Conservation (phyloP, 1,140 invertebrate genomes). For the Cyclargus thomasi region DNA sequence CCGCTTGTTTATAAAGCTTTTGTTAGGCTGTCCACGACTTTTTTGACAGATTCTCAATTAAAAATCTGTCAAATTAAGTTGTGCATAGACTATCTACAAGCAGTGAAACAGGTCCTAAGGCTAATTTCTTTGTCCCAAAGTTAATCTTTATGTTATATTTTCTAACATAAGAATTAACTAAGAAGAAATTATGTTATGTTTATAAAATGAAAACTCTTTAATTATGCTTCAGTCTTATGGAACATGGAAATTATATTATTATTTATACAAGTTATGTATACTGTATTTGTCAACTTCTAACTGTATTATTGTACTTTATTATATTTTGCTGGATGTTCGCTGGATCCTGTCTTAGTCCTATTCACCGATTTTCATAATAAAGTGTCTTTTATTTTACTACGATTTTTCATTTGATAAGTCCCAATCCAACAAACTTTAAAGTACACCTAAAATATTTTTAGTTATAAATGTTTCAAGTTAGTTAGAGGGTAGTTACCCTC, state of each 20-base stretch:
- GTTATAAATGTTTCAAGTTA: too few relatives aligned
- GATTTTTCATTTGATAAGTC: background rate
- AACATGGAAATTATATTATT: background rate
- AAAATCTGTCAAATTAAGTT: too few relatives aligned
- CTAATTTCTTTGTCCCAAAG: too few relatives aligned
- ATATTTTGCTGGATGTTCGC: background rate
- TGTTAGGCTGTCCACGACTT: too few relatives aligned
- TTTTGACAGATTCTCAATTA: too few relatives aligned
- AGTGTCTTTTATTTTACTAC: constrained; percentile 6
- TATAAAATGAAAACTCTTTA: background rate
- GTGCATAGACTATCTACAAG: too few relatives aligned
- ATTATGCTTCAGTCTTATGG: background rate
- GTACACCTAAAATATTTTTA: too few relatives aligned
- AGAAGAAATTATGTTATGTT: background rate
- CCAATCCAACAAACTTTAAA: too few relatives aligned
- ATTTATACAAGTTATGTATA: background rate
- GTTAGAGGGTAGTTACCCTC: too few relatives aligned
- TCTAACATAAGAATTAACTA: background rate
- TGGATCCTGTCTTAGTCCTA: background rate
- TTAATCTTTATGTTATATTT: too few relatives aligned
- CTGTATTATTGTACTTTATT: background rate
- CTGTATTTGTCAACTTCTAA: background rate
- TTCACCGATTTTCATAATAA: constrained; percentile 2
- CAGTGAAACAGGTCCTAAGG: too few relatives aligned
- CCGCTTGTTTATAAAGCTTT: too few relatives aligned